phyloP scores from a whole-genome alignment of 1,140 invertebrate species.

The Metopolophium dirhodum region DNA sequence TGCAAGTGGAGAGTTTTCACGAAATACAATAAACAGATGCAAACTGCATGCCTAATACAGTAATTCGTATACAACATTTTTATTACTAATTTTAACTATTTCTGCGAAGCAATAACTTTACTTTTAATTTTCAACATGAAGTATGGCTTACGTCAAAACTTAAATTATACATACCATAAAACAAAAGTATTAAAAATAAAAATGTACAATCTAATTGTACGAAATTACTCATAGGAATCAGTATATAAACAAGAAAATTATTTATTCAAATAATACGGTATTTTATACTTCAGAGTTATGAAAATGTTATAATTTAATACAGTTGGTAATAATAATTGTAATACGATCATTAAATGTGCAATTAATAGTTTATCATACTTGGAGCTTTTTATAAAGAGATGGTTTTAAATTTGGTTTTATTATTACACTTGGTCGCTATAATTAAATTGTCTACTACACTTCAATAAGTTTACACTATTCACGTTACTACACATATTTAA shows the following conservation, averaged over 20 bases:
- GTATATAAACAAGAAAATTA: neutral
- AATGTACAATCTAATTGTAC: neutral
- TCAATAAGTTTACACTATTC: too few species aligned
- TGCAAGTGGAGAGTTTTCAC: neutral
- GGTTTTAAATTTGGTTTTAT: neutral
- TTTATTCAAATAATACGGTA: neutral
- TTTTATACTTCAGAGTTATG: neutral
- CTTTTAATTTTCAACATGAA: neutral
- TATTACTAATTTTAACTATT: constrained; percentile 17
- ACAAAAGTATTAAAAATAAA: neutral
- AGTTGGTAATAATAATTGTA: neutral
- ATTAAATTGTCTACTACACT: too few species aligned
- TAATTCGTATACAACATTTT: neutral
- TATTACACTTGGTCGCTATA: too few species aligned
- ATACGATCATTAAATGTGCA: neutral
- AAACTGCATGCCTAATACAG: neutral
- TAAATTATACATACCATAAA: neutral
- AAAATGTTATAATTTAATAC: neutral
- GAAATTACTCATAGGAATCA: neutral
- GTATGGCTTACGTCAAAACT: neutral
- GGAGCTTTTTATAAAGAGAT: neutral
- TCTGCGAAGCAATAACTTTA: neutral
- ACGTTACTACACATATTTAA: too few species aligned
- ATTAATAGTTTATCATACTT: neutral
- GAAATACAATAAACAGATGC: neutral